Evolutionary conservation across 2,797 vertebrate species (phyloP).

Genomic region (Darevskia nairensis): DNA sequence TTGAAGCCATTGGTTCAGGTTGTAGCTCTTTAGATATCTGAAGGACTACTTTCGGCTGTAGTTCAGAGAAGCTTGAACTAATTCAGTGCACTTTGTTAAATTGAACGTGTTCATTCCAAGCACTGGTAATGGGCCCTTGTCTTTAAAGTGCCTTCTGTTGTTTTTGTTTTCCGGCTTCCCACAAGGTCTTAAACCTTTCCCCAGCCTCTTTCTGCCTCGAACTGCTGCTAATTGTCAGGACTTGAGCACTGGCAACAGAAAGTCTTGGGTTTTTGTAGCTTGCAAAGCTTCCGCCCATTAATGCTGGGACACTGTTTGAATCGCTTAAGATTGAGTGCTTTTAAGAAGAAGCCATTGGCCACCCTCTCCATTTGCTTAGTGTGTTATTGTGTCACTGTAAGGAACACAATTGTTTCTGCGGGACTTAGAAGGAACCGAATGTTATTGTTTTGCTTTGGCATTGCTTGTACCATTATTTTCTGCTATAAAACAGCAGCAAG

Average conservation of each 20-base stretch:
- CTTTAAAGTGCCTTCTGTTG: not conserved
- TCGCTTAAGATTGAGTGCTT: slow-evolving; percentile 56
- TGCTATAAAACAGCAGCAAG: rapidly evolving
- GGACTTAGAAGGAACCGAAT: slow-evolving; percentile 29
- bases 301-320: slow-evolving; percentile 40
- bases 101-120: too few relatives aligned
- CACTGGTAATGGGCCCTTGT: too few relatives aligned
- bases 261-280: slow-evolving; percentile 50
- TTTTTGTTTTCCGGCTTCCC: not conserved
- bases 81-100: too few relatives aligned
- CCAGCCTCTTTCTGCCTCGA: slow-evolving; percentile 51
- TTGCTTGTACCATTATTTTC: slow-evolving; percentile 29
- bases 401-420: slow-evolving; percentile 35
- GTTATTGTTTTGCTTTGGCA: slow-evolving; percentile 32
- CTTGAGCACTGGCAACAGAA: slow-evolving; percentile 58
- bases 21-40: too few relatives aligned
- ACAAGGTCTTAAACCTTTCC: slow-evolving; percentile 51
- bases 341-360: slow-evolving; percentile 47
- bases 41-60: too few relatives aligned
- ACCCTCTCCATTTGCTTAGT: slow-evolving; percentile 43
- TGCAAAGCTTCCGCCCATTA: slow-evolving; percentile 57
- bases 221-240: slow-evolving; percentile 52
- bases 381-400: slow-evolving; percentile 44
- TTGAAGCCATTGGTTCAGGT: too few relatives aligned
- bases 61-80: too few relatives aligned